Base-by-base conservation (phyloP, 37 sponge, comb jelly and placozoan genomes). In the Eunapius fragilis region DNA sequence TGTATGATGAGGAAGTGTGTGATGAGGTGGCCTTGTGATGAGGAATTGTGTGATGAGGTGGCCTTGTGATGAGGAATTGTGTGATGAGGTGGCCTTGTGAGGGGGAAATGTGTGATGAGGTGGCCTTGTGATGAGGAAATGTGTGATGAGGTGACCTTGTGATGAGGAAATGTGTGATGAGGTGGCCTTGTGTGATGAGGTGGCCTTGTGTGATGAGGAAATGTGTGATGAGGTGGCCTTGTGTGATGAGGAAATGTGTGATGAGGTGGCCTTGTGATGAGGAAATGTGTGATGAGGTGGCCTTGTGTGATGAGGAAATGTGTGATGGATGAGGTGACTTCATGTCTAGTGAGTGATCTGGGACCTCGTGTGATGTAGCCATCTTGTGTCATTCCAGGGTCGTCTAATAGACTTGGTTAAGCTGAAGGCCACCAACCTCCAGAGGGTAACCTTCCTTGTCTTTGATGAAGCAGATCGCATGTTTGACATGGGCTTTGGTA, bases 401-500 rank as follows among this genome's bases (percentile, higher is more conserved):
- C 90, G 99, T 23, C 93, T 98, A 72, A 98, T 98, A 69, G 99
- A 98, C 84, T 71, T 92, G 79, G 89, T 98, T 31, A 98, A 95
- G 88, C 12, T 37, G 31, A 98, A 98, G 80, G 91, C 94, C 33
- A 91, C 93, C 17, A 89, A 86, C 72, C 87, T 98, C 27, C 82
- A 80, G 75, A 83, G 95, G 30, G 97, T 96, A 26, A 96, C 99
- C 1, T 98, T 89, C 68, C 92, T 98, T 1, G 99, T 98, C 41
- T 89, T 98, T 80, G 99, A 98, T 84, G 99, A 98, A 86, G 97
- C 97, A 30, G 99, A 98, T 72, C 79, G 99, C n/a, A 98, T 98
- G 99, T 98, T 98, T 87, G 99, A 98, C 84, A 90, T 98, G 91
- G 99, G 99, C 3, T 98, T 98, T 73, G 96, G 96, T 96, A 25